Percentiles rank a stretch among this genome's conserved stretches.
These are phyloP conservation scores for Dipodomys stephensi DNA, from an alignment of 2,113 vertebrate genomes.

Conservation along the genomic window DNA sequence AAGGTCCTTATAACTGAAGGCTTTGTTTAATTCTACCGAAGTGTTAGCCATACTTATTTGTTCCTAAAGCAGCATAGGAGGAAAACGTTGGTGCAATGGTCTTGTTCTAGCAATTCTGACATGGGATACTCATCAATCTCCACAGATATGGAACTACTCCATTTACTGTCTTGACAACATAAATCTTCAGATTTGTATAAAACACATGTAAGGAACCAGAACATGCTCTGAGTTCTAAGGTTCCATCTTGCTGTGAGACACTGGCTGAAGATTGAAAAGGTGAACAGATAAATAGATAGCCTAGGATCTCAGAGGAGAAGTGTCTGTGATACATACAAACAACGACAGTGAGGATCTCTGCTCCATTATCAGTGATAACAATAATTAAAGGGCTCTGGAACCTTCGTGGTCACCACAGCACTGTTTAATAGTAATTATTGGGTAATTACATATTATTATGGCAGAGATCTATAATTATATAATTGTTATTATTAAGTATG, in stretches of 20 bases:
- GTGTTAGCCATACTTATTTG: background rate
- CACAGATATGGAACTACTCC: background rate
- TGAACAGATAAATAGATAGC: background rate
- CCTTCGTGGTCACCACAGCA: constrained; percentile 66
- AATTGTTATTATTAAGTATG: constrained; percentile 80
- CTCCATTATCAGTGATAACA: constrained; percentile 71
- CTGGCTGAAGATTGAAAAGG: background rate
- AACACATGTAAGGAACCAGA: background rate
- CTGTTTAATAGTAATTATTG: constrained; percentile 81
- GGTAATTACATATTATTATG: constrained; percentile 81
- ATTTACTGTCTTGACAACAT: background rate
- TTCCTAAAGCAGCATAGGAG: background rate
- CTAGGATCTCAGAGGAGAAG: background rate
- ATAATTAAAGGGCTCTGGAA: constrained; percentile 78
- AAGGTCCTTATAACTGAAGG: background rate
- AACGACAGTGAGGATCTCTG: constrained; percentile 2
- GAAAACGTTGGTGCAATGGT: background rate
- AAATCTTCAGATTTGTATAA: background rate
- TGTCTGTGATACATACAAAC: background rate
- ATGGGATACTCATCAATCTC: background rate
- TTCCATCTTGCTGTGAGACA: background rate
- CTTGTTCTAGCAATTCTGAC: background rate
- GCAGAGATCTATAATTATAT: constrained; percentile 75
- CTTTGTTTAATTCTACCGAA: background rate
- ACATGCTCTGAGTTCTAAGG: background rate